Evolutionary conservation across 2,113 vertebrate genomes (phyloP).

Genomic region (Saccopteryx bilineata): DNA sequence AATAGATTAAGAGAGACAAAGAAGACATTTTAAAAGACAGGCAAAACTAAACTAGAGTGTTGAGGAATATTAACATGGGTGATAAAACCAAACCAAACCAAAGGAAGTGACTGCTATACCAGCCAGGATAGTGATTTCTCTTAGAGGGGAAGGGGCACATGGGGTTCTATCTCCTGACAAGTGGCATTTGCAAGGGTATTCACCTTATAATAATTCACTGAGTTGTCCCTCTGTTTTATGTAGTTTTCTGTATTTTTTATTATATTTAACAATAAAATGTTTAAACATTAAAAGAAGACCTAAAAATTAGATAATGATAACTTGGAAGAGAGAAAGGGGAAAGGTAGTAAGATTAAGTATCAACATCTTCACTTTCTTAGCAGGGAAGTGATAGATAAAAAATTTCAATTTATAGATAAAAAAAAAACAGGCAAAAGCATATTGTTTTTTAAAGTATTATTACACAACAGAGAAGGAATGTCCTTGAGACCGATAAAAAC

Average conservation of each 20-base stretch:
- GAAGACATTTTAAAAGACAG: background rate
- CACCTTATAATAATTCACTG: background rate
- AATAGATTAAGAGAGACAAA: background rate
- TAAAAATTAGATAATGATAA: conserved; percentile 14
- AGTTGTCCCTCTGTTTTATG: background rate
- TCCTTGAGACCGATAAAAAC: background rate
- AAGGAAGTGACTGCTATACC: background rate
- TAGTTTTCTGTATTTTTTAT: conserved; percentile 23
- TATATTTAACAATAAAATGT: conserved; percentile 18
- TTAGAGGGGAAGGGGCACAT: background rate
- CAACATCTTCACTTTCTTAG: background rate
- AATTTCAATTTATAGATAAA: conserved; percentile 27
- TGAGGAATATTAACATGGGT: background rate
- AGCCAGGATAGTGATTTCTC: background rate
- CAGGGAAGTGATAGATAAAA: background rate
- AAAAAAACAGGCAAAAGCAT: background rate
- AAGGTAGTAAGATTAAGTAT: background rate
- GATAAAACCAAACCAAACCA: background rate
- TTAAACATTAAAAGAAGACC: conserved; percentile 22
- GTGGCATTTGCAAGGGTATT: background rate
- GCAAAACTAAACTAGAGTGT: background rate
- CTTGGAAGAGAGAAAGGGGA: background rate
- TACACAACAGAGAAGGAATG: background rate
- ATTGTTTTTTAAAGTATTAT: conserved; percentile 32
- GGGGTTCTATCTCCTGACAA: background rate